Evolutionary conservation across 2,113 vertebrate species (phyloP), one percentile per base, ranked within the genome.

Genomic region (Columba livia): DNA sequence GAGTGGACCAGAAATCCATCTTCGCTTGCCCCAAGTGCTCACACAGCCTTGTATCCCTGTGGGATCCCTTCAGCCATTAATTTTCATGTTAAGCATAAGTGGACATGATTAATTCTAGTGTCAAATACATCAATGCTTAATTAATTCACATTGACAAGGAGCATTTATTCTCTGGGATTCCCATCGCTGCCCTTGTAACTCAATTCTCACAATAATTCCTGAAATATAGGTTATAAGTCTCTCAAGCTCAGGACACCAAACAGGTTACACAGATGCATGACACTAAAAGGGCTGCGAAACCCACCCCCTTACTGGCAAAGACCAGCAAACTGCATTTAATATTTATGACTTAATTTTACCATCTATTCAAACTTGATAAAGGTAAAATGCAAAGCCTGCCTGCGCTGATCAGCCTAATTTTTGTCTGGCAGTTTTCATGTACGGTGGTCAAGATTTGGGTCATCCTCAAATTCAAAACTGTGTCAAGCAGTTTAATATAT

Each of bases 231-330:
- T 53, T 44, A 4, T 3, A 44, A 67, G 9, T 21, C 48, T 81
- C 70, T 48, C 10, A n/a, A 82, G 20, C 54, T 50, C 5, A 11
- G 78, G 36, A 56, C 1, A 0, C 47, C 56, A 10, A 51, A 36
- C 1, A 0, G 2, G 0, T 26, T n/a, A 34, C 7, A 2, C 17
- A 38, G 34, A 24, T 0, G 0, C 1, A 2, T 31, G 38, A 7
- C 5, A 19, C 7, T 40, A 71, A 47, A 69, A 31, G 9, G 26
- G 21, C 34, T 56, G 31, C 1, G 4, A 85, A 85, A 10, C 10
- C 11, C 57, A 5, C 9, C 10, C 14, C 3, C 9, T 57, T 29
- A 3, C 28, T 21, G 83, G 60, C 40, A 47, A 71, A 87, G 40
- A 19, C 23, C 62, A 40, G 24, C 16, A 9, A 20, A 29, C 28